These are phyloP conservation scores for Caenorhabditis japonica DNA, from an alignment of 2,888 invertebrate genomes.

Conservation along the genomic window DNA sequence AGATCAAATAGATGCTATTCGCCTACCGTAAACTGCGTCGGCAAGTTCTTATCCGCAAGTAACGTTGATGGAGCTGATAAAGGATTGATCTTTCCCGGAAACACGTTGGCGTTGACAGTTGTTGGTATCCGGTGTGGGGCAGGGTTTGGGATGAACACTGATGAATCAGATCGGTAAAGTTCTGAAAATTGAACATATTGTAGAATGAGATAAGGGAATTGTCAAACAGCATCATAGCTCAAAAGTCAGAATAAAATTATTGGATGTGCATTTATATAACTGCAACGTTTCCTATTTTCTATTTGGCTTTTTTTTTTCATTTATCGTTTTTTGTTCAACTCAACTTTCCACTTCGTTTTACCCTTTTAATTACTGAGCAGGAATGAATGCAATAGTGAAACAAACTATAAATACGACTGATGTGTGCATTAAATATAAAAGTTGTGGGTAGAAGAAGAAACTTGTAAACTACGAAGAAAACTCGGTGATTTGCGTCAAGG, in stretches of 20 bases:
- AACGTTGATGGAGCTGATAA: conserved; percentile 29
- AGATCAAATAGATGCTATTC: background rate
- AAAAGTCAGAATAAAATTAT: no score
- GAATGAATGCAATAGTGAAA: no score
- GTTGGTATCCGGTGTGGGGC: conserved; percentile 26
- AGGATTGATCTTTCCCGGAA: conserved; percentile 40
- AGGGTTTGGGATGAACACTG: conserved; percentile 27
- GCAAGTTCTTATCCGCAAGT: conserved; percentile 26
- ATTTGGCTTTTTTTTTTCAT: no score
- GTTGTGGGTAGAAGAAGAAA: background rate
- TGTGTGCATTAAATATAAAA: background rate
- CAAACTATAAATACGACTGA: background rate
- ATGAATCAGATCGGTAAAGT: conserved; percentile 20
- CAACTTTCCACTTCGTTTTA: no score
- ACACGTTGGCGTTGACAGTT: conserved; percentile 20
- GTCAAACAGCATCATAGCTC: no score
- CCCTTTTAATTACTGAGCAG: no score
- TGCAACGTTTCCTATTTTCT: no score
- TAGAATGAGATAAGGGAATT: no score
- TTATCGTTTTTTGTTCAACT: no score
- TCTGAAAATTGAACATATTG: conserved; percentile 47
- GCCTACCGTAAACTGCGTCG: conserved; percentile 27
- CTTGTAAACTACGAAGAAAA: no score
- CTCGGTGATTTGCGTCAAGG: conserved; percentile 48
- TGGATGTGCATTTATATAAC: no score